Percentiles rank a stretch among this genome's conserved stretches.
Conservation (phyloP, 2,888 invertebrate species). For the Dryococelus australis region DNA sequence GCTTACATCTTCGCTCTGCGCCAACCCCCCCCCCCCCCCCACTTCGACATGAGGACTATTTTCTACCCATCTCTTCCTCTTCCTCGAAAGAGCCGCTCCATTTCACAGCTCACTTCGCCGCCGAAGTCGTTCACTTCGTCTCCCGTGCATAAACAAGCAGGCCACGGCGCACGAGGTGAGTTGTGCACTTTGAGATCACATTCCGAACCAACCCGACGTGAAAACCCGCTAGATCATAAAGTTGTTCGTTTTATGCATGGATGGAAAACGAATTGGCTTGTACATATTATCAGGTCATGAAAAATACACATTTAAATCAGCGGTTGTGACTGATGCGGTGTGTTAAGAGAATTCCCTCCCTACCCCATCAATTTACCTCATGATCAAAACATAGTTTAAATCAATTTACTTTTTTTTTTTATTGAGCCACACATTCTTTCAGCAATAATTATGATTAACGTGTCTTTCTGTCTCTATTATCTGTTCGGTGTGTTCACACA, state of each 20-base stretch:
- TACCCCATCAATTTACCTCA: too few species aligned
- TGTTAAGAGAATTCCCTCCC: too few species aligned
- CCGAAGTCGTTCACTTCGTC: background rate
- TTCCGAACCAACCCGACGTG: background rate
- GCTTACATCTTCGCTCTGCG: background rate
- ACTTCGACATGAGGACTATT: background rate
- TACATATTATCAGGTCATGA: too few species aligned
- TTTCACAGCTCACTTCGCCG: constrained; percentile 16
- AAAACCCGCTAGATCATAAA: background rate
- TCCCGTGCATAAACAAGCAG: background rate
- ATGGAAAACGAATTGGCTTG: too few species aligned
- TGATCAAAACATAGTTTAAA: too few species aligned
- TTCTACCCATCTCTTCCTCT: background rate
- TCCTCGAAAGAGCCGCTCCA: background rate
- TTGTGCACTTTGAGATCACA: background rate
- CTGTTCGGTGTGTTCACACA: too few species aligned
- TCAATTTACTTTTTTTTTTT: too few species aligned
- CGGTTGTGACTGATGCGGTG: too few species aligned
- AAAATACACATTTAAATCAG: too few species aligned
- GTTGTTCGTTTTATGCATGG: background rate
- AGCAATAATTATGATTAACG: too few species aligned
- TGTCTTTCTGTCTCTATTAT: too few species aligned
- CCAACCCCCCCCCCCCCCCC: background rate
- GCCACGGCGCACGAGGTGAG: background rate
- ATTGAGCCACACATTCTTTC: too few species aligned